phyloP scores from a whole-genome alignment of 2,113 vertebrate species.

The Delphinus delphis region DNA sequence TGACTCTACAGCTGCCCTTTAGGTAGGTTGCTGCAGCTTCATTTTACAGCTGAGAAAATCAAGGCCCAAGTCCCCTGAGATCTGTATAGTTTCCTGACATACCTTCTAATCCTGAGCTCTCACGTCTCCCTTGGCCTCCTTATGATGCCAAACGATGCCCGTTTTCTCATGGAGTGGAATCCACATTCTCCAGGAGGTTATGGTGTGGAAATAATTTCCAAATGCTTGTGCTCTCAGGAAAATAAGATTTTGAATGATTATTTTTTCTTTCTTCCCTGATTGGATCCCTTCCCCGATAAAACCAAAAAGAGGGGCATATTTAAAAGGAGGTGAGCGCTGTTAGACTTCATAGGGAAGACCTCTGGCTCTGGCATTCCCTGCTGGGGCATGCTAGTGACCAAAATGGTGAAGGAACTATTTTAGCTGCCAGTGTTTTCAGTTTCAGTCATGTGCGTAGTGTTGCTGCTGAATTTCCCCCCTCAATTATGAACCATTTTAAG shows the following conservation, averaged over 20 bases:
- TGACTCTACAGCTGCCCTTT: no score
- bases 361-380: neutral
- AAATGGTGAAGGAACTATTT: neutral
- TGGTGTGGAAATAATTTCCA: neutral
- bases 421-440: neutral
- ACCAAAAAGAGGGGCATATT: neutral
- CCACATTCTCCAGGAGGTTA: neutral
- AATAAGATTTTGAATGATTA: neutral
- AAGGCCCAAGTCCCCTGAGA: neutral
- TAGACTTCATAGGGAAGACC: neutral
- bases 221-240: neutral
- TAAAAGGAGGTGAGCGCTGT: neutral
- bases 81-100: neutral
- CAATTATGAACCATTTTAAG: constrained; percentile 47
- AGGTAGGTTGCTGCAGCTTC: neutral
- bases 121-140: accelerated
- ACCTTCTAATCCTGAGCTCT: neutral
- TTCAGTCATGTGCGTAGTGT: neutral
- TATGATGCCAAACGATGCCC: no score
- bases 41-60: neutral
- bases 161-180: neutral
- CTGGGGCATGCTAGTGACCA: neutral
- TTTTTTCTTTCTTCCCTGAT: neutral
- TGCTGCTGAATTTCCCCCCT: neutral
- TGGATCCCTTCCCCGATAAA: neutral